Conservation (phyloP, 2,888 invertebrate genomes). For the Eustalomyia histrio region DNA sequence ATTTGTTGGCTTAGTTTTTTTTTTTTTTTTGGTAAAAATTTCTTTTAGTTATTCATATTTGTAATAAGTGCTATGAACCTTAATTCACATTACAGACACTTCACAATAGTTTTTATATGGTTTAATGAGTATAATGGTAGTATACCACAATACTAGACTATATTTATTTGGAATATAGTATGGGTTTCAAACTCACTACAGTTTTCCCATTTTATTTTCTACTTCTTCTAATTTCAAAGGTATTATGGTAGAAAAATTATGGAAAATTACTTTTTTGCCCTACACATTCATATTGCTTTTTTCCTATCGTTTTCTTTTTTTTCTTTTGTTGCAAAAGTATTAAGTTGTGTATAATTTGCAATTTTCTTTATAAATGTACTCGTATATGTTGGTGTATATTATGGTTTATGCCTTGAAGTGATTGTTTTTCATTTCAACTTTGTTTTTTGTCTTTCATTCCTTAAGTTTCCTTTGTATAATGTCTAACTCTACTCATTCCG, state of each 20-base stretch:
- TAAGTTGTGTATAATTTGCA: constrained; percentile 56
- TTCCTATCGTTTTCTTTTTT: constrained; percentile 3
- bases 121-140: background rate
- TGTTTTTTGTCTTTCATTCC: background rate
- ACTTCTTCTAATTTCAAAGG: constrained; percentile 41
- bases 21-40: background rate
- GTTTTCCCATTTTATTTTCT: background rate
- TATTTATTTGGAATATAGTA: constrained; percentile 13
- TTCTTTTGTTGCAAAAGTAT: constrained; percentile 40
- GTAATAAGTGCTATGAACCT: background rate
- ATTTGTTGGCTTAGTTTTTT: background rate
- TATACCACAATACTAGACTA: constrained; percentile 14
- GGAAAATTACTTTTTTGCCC: constrained; percentile 52
- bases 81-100: constrained; percentile 2
- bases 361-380: constrained; percentile 24
- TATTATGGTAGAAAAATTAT: constrained; percentile 50
- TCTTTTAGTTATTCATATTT: constrained; percentile 11
- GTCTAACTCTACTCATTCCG: constrained; percentile 1
- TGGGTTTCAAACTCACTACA: constrained; percentile 13
- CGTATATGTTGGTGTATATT: background rate
- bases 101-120: background rate
- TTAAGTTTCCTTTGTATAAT: background rate
- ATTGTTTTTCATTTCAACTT: constrained; percentile 59
- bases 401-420: constrained; percentile 49
- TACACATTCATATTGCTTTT: constrained; percentile 11